These are phyloP conservation scores for Nesometra sesokonis DNA, from an alignment of 35 echinoderm and acorn worm genomes.

Conservation along the genomic window DNA sequence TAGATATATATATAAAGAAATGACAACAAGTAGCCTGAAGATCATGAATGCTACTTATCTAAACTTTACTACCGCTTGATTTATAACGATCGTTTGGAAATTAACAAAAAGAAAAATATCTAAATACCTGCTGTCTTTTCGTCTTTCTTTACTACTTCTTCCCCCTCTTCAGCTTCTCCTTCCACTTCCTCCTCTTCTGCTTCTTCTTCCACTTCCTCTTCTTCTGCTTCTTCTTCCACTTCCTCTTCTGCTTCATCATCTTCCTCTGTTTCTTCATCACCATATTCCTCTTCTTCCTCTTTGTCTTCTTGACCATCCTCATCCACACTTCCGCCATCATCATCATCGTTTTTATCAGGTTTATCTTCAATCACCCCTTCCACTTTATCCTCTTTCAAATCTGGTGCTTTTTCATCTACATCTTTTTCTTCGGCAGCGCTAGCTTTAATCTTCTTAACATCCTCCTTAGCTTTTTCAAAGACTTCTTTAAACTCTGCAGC, in stretches of 20 bases:
- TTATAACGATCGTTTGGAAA: no score
- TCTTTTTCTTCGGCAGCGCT: background rate
- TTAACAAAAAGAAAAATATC: no score
- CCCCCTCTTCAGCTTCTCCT: background rate
- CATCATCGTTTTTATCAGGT: background rate
- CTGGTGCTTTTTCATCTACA: background rate
- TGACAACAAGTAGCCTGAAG: no score
- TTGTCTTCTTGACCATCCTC: background rate
- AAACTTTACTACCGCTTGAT: no score
- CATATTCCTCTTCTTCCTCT: background rate
- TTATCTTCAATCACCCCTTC: background rate
- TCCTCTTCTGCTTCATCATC: background rate
- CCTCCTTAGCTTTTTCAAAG: constrained; percentile 23
- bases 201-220: background rate
- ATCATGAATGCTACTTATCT: no score
- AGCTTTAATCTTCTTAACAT: background rate
- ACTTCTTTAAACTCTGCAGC: constrained; percentile 23
- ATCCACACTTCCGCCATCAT: background rate
- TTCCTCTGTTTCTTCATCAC: background rate
- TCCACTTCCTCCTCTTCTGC: background rate
- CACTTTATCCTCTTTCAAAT: background rate
- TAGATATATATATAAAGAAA: no score
- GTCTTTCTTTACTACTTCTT: background rate
- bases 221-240: background rate
- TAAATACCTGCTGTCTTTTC: background rate